Evolutionary conservation across 2,888 invertebrate species (phyloP), one percentile per base, ranked within the genome.

Genomic region (Rhimphoctona megacephalus): DNA sequence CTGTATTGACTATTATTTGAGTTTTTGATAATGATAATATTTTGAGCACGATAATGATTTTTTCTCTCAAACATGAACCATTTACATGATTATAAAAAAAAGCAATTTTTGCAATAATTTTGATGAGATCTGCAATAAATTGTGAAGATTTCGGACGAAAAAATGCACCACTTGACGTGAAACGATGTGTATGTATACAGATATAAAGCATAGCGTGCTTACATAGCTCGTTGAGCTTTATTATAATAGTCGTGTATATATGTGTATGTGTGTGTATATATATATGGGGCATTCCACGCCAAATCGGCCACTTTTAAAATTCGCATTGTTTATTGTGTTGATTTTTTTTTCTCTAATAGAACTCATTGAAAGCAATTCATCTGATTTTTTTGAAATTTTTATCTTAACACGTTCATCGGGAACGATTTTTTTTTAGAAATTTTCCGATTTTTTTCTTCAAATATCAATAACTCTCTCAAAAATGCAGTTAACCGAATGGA

Each of bases 191-290:
- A 14, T 30, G 17, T 52, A 54, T 46, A 22, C 36, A 67, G 30
- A 33, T 19, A 52, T 69, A n/a, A 30, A 57, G 69, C 46, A n/a
- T 74, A 39, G 19, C 70, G 46, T 77, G 77, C 61, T 64, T 77
- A 67, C 69, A 77, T 49, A 83, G 77, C 67, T 70, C 66, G 76
- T 85, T 66, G 77, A 54, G 57, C 73, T 74, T 67, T 69, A 69
- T 39, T 22, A 30, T 54, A n/a, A n/a, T n/a, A n/a, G n/a, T 33
- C 36, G 39, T 36, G 70, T 72, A 81, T 64, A 61, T 70, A 72
- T 9, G 8, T 9, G 39, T 9, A 1, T 9, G 8, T 39, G 39
- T 39, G 39, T 6, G 8, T 39, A 39, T 39, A 9, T 7, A 9
- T 39, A 9, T 39, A 39, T 39, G 9, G 1, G 39, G 39, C n/a